Percentiles rank a stretch among this genome's conserved stretches.
Conservation (phyloP, 1,140 invertebrate genomes). For the Aphelinus certus region DNA sequence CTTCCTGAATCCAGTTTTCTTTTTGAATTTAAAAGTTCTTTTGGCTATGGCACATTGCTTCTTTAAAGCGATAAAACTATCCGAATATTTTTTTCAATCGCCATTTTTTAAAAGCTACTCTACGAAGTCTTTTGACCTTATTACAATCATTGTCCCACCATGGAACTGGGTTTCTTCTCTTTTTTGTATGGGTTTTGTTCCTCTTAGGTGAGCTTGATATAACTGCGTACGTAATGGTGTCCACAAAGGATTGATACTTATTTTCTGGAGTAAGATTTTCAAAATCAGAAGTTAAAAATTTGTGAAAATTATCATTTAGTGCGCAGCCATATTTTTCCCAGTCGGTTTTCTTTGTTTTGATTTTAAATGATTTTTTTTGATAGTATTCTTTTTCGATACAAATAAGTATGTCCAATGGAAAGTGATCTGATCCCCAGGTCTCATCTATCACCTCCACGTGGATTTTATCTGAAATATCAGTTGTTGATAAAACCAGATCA, state of each 20-base stretch:
- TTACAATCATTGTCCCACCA: constrained; percentile 37
- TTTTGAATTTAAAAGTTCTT: constrained; percentile 6
- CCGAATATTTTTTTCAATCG: constrained; percentile 8
- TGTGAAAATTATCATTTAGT: background rate
- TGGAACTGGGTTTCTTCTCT: background rate
- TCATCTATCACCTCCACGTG: constrained; percentile 47
- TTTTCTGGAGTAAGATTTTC: background rate
- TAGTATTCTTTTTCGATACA: constrained; percentile 39
- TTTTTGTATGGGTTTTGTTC: background rate
- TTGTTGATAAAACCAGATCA: constrained; percentile 38
- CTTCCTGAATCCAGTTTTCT: constrained; percentile 10
- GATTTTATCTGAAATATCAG: constrained; percentile 42
- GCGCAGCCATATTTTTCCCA: background rate
- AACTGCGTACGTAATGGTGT: constrained; percentile 38
- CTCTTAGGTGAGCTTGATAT: constrained; percentile 20
- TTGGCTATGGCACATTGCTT: background rate
- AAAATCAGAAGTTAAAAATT: background rate
- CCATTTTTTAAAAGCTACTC: constrained; percentile 7
- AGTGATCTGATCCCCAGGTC: constrained; percentile 51
- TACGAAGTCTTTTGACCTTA: background rate
- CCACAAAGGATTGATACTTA: constrained; percentile 26
- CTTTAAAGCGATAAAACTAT: constrained; percentile 5
- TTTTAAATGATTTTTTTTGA: constrained; percentile 23
- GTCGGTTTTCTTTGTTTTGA: constrained; percentile 21
- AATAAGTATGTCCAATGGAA: constrained; percentile 46